Conservation (phyloP, 2,888 invertebrate species). For the Phragmatobia fuliginosa region DNA sequence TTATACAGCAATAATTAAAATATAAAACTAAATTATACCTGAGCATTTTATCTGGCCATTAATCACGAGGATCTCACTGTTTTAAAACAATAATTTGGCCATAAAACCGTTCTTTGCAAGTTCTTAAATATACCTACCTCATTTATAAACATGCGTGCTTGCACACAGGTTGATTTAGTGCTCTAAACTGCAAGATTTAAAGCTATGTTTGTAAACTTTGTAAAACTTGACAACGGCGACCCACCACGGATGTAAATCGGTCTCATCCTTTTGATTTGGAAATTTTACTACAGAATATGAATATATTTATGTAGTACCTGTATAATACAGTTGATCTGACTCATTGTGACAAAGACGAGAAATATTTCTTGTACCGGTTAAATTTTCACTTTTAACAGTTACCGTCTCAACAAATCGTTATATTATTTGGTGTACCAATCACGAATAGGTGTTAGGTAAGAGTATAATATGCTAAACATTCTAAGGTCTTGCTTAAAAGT, state of each 20-base stretch:
- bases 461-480: neutral
- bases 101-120: constrained; percentile 44
- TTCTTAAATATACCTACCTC: constrained; percentile 54
- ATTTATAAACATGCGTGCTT: constrained; percentile 56
- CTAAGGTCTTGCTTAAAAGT: constrained; percentile 33
- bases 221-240: constrained; percentile 33
- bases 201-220: constrained; percentile 49
- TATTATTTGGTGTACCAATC: neutral
- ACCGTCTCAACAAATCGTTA: constrained; percentile 12
- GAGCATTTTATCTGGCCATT: constrained; percentile 55
- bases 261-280: constrained; percentile 24
- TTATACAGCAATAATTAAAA: constrained; percentile 57
- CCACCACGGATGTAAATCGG: constrained; percentile 24
- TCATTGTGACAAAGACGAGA: constrained; percentile 20
- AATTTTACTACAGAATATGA: constrained; percentile 26
- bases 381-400: constrained; percentile 22
- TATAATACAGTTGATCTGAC: constrained; percentile 27
- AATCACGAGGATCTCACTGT: constrained; percentile 40
- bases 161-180: constrained; percentile 56
- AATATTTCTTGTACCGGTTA: constrained; percentile 33
- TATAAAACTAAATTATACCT: constrained; percentile 60
- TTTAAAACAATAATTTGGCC: constrained; percentile 54
- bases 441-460: neutral
- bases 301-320: constrained; percentile 18
- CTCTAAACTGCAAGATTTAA: constrained; percentile 56